Conservation (phyloP, 1,140 invertebrate species). For the Mactra quadrangularis region DNA sequence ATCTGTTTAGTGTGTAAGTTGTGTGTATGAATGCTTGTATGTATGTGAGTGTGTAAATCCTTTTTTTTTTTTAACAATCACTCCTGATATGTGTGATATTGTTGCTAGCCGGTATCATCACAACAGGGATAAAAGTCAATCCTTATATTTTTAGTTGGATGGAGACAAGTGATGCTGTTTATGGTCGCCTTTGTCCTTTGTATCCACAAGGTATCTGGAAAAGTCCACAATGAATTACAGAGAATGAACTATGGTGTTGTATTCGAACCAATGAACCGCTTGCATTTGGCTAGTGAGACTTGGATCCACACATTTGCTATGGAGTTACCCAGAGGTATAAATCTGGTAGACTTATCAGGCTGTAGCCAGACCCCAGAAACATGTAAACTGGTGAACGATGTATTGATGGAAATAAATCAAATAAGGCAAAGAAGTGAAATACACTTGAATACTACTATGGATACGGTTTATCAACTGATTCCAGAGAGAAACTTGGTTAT, state of each 20-base stretch:
- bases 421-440: neutral
- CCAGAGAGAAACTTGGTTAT: neutral
- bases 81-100: neutral
- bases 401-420: no score
- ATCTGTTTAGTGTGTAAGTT: no score
- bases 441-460: neutral
- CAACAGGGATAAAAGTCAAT: neutral
- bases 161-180: neutral
- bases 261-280: neutral
- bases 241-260: slow-evolving; percentile 5
- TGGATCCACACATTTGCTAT: slow-evolving; percentile 10
- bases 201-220: slow-evolving; percentile 1
- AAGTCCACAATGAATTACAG: neutral
- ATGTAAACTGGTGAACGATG: slow-evolving; percentile 10
- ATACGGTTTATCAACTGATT: neutral
- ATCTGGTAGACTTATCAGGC: neutral
- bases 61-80: neutral
- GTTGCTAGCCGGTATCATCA: neutral
- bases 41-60: no score
- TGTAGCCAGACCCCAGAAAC: neutral
- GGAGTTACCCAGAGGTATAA: neutral
- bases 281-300: neutral
- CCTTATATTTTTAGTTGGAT: neutral
- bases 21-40: no score
- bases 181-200: slow-evolving; percentile 1